phyloP scores from a whole-genome alignment of 1,140 invertebrate genomes.

The Pararge aegeria region DNA sequence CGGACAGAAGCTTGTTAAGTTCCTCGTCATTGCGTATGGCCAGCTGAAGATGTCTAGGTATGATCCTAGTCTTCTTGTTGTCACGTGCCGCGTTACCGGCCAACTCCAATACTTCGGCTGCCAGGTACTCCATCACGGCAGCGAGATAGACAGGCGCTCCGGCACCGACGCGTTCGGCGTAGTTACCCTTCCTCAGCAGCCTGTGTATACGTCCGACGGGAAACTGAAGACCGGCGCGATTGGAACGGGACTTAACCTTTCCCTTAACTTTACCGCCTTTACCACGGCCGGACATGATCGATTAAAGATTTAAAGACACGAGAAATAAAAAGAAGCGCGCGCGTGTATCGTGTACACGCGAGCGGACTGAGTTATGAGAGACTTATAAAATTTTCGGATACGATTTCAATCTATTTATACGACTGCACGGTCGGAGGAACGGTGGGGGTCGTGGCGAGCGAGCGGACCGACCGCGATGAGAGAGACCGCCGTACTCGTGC shows the following conservation, averaged over 20 bases:
- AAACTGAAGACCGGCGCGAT: background rate
- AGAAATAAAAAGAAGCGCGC: background rate
- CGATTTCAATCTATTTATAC: no score
- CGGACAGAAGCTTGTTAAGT: conserved; percentile 88
- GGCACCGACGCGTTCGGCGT: conserved; percentile 83
- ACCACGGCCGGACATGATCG: background rate
- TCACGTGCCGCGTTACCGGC: conserved; percentile 88
- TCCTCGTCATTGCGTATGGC: conserved; percentile 93
- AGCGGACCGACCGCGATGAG: no score
- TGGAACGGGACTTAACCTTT: background rate
- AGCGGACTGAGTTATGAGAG: background rate
- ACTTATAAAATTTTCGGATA: background rate
- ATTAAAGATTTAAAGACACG: background rate
- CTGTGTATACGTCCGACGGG: background rate
- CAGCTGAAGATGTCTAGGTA: conserved; percentile 90
- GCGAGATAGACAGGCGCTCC: conserved; percentile 85
- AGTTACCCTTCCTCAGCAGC: conserved; percentile 73
- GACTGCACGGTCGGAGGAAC: no score
- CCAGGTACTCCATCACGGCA: conserved; percentile 81
- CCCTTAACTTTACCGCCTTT: background rate
- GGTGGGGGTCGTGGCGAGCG: no score
- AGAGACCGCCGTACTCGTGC: no score
- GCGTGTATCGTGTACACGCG: background rate
- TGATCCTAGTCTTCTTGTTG: conserved; percentile 84
- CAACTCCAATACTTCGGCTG: conserved; percentile 84